phyloP scores from a whole-genome alignment of 2,113 vertebrate species.

The Henicopernis longicauda region DNA sequence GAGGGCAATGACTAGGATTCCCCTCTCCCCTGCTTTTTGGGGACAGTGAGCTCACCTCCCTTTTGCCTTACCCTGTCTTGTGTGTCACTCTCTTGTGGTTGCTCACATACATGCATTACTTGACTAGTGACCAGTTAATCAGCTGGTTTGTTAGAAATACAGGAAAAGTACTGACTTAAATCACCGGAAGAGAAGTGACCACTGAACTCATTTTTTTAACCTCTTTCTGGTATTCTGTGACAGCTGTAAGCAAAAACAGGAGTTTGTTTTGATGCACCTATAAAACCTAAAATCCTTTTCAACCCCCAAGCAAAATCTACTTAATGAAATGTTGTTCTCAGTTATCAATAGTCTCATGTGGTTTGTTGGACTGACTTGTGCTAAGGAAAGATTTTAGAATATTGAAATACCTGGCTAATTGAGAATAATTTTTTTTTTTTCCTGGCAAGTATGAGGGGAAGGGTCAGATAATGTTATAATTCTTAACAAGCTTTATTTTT shows the following conservation, averaged over 20 bases:
- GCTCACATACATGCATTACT: rapidly evolving
- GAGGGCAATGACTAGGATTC: neutral
- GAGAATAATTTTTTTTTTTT: neutral
- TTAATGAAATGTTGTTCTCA: neutral
- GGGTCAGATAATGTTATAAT: neutral
- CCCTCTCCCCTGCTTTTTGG: neutral
- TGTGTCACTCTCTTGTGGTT: neutral
- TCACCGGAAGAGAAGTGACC: neutral
- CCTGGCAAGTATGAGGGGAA: rapidly evolving
- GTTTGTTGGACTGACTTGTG: neutral
- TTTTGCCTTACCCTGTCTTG: neutral
- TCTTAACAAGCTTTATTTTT: neutral
- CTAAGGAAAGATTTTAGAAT: neutral
- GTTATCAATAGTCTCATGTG: neutral
- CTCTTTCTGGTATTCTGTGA: neutral
- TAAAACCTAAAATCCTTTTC: neutral
- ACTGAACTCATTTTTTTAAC: neutral
- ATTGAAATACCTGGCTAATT: neutral
- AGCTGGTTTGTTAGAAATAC: neutral
- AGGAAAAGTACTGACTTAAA: neutral
- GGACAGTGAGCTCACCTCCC: neutral
- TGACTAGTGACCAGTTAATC: neutral
- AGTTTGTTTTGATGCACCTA: neutral
- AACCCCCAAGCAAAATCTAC: neutral
- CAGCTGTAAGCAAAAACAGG: neutral